A percentile compares a stretch with the other conserved stretches of the same genome.
Evolutionary conservation across 2,888 invertebrate genomes (phyloP).

Genomic region (Eubasilissa splendida): DNA sequence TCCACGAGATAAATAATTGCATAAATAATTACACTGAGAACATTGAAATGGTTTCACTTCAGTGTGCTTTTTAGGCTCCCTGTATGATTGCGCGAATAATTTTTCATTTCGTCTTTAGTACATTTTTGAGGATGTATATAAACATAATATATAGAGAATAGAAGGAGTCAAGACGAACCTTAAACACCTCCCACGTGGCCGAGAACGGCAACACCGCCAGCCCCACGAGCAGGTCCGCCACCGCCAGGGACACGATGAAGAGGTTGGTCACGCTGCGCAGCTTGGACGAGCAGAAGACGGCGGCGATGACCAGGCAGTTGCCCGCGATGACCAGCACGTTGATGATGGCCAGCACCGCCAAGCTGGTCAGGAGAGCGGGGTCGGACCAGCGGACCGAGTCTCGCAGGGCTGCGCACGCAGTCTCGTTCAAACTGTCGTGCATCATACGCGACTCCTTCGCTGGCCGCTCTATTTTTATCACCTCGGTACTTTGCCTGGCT

Average conservation of each 20-base stretch:
- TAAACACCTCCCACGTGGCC: conserved; percentile 93
- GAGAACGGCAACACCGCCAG: conserved; percentile 96
- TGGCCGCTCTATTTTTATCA: not conserved
- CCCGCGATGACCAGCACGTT: conserved; percentile 91
- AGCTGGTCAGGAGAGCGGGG: conserved; percentile 82
- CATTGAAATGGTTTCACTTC: no score
- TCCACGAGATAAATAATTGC: no score
- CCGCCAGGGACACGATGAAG: conserved; percentile 96
- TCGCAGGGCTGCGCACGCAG: conserved; percentile 86
- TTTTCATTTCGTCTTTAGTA: no score
- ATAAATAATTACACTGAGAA: no score
- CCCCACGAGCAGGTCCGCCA: conserved; percentile 96
- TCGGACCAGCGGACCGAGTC: conserved; percentile 88
- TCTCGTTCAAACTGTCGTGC: conserved; percentile 84
- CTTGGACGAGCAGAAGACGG: conserved; percentile 92
- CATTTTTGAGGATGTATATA: no score
- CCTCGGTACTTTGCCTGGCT: no score
- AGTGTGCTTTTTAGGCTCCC: no score
- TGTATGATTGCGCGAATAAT: no score
- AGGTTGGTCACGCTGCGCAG: conserved; percentile 96
- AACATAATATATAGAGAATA: no score
- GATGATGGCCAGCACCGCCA: conserved; percentile 85
- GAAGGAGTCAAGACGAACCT: conserved; percentile 71
- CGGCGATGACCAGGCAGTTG: conserved; percentile 93
- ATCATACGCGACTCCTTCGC: conserved; percentile 62